Evolutionary conservation across 2,113 vertebrate species (phyloP).

Genomic region (Herpailurus yagouaroundi): DNA sequence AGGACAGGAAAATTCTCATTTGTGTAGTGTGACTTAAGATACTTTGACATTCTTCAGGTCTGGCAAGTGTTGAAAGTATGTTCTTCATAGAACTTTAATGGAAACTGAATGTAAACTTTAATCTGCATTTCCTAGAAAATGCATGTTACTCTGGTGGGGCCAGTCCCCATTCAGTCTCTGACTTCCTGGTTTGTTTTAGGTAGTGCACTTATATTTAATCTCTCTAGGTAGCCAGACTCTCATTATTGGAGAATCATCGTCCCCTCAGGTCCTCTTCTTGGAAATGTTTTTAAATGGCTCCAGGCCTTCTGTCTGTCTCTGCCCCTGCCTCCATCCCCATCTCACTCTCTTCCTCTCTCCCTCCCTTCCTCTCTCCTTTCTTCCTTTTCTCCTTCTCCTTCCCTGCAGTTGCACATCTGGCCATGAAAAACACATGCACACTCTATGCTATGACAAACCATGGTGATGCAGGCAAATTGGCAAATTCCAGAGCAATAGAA

Average conservation of each 20-base stretch:
- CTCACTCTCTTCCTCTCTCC: not conserved
- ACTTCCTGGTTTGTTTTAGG: not conserved
- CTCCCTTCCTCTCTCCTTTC: too few species aligned
- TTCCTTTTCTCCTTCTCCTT: not conserved
- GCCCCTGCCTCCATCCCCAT: not conserved
- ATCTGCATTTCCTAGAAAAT: not conserved
- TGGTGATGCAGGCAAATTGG: not conserved
- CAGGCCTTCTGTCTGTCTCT: not conserved
- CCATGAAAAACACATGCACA: not conserved
- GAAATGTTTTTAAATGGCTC: not conserved
- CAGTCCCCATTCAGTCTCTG: not conserved
- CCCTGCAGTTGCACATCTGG: not conserved
- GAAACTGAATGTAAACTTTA: not conserved
- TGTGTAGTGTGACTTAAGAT: not conserved
- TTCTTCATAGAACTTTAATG: not conserved
- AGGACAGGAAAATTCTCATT: not conserved
- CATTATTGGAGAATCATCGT: not conserved
- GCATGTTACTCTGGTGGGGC: fast-evolving
- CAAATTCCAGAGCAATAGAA: not conserved
- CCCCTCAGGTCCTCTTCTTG: not conserved
- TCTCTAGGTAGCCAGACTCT: not conserved
- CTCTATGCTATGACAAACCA: not conserved
- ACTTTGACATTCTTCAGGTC: not conserved
- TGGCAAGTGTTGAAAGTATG: not conserved
- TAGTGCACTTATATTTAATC: not conserved